A percentile compares a stretch with the other conserved stretches of the same genome.
Conservation (phyloP, 2,113 vertebrate genomes). For the Probosciger aterrimus region DNA sequence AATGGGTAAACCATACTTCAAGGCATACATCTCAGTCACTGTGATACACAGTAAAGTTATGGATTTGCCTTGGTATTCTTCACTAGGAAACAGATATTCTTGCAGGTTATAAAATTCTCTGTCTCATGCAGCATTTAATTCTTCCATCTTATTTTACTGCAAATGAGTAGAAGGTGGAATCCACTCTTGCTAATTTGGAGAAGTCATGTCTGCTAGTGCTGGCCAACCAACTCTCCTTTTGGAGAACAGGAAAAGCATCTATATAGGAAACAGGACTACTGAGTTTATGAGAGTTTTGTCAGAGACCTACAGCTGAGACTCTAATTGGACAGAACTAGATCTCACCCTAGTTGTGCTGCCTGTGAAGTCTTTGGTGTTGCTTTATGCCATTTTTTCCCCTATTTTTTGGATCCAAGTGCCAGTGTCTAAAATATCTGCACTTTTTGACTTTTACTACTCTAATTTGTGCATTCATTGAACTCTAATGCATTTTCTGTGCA, state of each 20-base stretch:
- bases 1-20: background rate
- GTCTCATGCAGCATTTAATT: background rate
- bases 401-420: background rate
- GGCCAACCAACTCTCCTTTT: background rate
- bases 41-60: background rate
- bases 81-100: background rate
- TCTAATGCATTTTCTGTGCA: background rate
- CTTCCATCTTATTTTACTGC: background rate
- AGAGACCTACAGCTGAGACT: background rate
- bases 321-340: background rate
- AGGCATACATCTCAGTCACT: background rate
- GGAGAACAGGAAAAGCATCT: background rate
- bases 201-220: background rate
- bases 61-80: background rate
- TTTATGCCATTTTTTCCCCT: background rate
- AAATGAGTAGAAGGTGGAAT: background rate
- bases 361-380: background rate
- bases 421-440: background rate
- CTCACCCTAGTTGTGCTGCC: background rate
- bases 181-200: background rate
- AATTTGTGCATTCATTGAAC: background rate
- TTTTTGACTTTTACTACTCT: background rate
- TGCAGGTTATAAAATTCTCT: background rate
- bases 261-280: background rate
- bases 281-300: background rate